Evolutionary conservation across 1,140 invertebrate genomes (phyloP), one percentile per base, ranked within the genome.

Genomic region (Camponotus floridanus): DNA sequence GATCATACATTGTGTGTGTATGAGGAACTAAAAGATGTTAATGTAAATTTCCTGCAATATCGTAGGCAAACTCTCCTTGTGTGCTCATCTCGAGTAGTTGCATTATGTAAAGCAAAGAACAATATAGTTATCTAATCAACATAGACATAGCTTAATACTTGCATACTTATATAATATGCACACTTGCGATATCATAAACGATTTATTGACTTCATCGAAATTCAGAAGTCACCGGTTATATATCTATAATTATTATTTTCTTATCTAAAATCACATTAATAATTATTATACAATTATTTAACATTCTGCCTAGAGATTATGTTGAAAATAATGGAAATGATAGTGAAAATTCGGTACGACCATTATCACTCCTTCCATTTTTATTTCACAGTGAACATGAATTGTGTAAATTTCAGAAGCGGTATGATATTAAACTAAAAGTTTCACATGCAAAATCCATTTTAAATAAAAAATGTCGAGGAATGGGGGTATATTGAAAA

Each of bases 31-130:
- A 83, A 83, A 71, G 68, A 73, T 42, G 79, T 74, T 83, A 73
- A 83, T 83, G 79, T 36, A 83, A 83, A 83, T 83, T 74, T 83
- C 68, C 79, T 48, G 55, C 68, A 83, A 83, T 83, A 83, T 62
- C 39, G 36, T 57, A 26, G 2, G 79, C 39, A 83, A 74, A 83
- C 79, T 73, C 36, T 83, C 61, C 55, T 62, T 62, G 79, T 83
- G 31, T 73, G 79, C 55, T 83, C 79, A n/a, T 73, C 79, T 83
- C 39, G 15, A 83, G 79, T 74, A 73, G 55, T 39, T 73, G 79
- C 68, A 74, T 83, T 73, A 83, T 74, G n/a, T 74, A 62, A 73
- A 39, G 36, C 78, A 71, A 81, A 74, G 67, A 83, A 74, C 68
- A 57, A 83, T 73, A 62, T 83, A 74, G 67, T 83, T 83, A 74